Conservation (phyloP, 2,113 vertebrate species). For the Ornithorhynchus anatinus region DNA sequence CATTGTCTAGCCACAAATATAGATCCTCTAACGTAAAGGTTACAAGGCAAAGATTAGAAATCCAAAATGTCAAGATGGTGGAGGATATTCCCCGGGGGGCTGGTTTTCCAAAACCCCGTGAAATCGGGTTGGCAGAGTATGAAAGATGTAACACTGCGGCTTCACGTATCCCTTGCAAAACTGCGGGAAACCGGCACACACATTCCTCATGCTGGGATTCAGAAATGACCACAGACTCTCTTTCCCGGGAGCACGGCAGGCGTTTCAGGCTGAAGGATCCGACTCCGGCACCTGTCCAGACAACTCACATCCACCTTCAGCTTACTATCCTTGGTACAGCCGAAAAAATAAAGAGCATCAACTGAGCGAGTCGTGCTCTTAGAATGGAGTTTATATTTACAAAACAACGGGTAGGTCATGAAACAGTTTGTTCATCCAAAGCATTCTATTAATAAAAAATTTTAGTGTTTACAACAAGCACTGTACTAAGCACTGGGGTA, state of each 20-base stretch:
- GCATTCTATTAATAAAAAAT: too few relatives aligned
- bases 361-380: too few relatives aligned
- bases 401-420: too few relatives aligned
- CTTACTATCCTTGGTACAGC: too few relatives aligned
- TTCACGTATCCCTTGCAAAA: constrained; percentile 37
- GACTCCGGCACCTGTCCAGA: too few relatives aligned
- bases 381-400: too few relatives aligned
- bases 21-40: constrained; percentile 60
- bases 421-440: too few relatives aligned
- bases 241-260: not conserved
- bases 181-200: constrained; percentile 30
- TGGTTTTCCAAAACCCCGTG: constrained; percentile 54
- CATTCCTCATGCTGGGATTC: constrained; percentile 29
- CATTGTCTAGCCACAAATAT: constrained; percentile 18
- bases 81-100: constrained; percentile 56
- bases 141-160: constrained; percentile 46
- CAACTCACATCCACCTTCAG: too few relatives aligned
- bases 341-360: too few relatives aligned
- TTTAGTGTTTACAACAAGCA: too few relatives aligned
- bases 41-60: constrained; percentile 56
- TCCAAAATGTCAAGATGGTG: constrained; percentile 61
- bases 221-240: not conserved
- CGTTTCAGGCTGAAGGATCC: not conserved
- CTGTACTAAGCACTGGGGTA: too few relatives aligned
- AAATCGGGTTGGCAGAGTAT: constrained; percentile 69